These are phyloP conservation scores for Gastracanthus pulcherrimus DNA, from an alignment of 2,888 invertebrate species.

Conservation along the genomic window DNA sequence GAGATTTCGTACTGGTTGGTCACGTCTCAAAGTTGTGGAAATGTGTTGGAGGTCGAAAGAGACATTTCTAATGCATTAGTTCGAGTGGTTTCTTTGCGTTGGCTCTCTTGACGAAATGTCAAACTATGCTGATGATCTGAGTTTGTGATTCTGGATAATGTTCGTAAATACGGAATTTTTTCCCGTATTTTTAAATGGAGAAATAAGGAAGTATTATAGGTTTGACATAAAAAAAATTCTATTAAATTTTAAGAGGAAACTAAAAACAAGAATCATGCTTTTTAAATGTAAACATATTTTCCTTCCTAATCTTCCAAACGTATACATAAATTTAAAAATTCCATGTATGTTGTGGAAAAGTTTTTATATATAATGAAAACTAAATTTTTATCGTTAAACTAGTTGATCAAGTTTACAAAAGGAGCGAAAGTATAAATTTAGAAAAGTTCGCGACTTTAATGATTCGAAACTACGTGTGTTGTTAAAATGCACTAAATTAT, in stretches of 20 bases:
- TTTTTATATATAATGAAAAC: not conserved
- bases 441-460: not conserved
- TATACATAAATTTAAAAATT: no score
- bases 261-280: no score
- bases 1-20: not conserved
- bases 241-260: no score
- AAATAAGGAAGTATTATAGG: not conserved
- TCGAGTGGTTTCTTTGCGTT: no score
- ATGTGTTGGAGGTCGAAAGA: not conserved
- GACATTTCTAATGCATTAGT: not conserved
- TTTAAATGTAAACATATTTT: no score
- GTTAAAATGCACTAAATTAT: not conserved
- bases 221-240: no score
- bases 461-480: not conserved
- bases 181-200: not conserved
- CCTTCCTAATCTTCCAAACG: no score
- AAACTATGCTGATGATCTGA: not conserved
- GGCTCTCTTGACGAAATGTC: not conserved
- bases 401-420: conserved; percentile 9
- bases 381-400: not conserved
- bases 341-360: no score
- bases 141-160: not conserved
- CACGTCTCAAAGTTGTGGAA: not conserved
- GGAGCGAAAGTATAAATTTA: not conserved
- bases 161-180: not conserved